These are phyloP conservation scores for Aphyosemion australe DNA, from an alignment of 2,113 vertebrate genomes.

Conservation along the genomic window DNA sequence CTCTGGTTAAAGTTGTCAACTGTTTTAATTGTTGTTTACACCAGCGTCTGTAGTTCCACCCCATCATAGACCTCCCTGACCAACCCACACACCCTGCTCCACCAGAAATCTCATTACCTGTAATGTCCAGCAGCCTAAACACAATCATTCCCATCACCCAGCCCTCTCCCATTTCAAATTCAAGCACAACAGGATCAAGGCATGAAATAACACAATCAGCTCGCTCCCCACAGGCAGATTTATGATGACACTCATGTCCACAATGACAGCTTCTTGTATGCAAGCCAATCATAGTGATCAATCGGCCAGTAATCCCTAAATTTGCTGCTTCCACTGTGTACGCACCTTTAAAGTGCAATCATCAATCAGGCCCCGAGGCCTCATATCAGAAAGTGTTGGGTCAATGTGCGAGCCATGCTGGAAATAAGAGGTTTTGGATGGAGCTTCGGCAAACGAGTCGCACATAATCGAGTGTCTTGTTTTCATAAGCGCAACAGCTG, in stretches of 20 bases:
- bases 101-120: constrained; percentile 60
- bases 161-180: constrained; percentile 46
- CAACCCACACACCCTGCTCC: constrained; percentile 24
- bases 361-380: constrained; percentile 47
- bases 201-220: constrained; percentile 72
- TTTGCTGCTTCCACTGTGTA: constrained; percentile 3
- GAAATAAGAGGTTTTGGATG: constrained; percentile 57
- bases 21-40: too few relatives aligned
- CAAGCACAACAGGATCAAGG: constrained; percentile 31
- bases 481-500: constrained; percentile 75
- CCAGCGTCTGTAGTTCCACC: constrained; percentile 4
- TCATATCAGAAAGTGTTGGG: constrained; percentile 62
- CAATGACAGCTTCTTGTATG: constrained; percentile 52
- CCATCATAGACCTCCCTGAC: not conserved
- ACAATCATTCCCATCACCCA: constrained; percentile 51
- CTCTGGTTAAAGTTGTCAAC: too few relatives aligned
- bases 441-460: constrained; percentile 43
- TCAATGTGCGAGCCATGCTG: constrained; percentile 38
- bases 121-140: constrained; percentile 52
- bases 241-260: constrained; percentile 54
- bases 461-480: constrained; percentile 71
- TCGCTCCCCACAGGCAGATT: constrained; percentile 52
- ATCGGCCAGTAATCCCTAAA: constrained; percentile 50
- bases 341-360: constrained; percentile 54
- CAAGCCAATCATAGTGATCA: constrained; percentile 64